Base-by-base conservation (phyloP, 1,140 invertebrate genomes). In the Zelostemma sp. region DNA sequence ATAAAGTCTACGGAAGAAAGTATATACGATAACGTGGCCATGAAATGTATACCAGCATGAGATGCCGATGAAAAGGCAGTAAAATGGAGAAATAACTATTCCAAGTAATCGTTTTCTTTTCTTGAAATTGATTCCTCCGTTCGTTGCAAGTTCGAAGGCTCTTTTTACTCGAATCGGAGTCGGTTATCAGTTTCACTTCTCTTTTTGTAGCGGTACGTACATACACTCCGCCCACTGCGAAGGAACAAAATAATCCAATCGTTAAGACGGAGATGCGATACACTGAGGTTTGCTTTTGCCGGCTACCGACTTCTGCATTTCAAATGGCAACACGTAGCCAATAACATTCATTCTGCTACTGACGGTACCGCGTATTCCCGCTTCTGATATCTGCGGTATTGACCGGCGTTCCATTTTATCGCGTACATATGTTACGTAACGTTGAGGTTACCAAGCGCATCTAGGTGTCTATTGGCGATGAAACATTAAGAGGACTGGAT, bases 61-160 rank as follows among this genome's bases (percentile, higher is more conserved):
- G 43, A 69, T 46, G 4, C 43, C 50, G 60, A 60, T 63, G 60
- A 63, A 69, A 69, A 59, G 55, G 60, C 50, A 59, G 66, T 69
- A 63, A 69, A 63, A 63, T 50, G 38, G 31, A 41, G 59, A 47
- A 63, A 57, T 58, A 47, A 60, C 59, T 46, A 59, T 63, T 69
- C 55, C 43, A 21, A 33, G 50, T 62, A 68, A 68, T 68, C 21
- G 49, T 18, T 28, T 47, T 59, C 51, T 51, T 60, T 51, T 35
- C 48, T 25, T 58, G 54, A 45, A 68, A 62, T 59, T 63, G 66
- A 68, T 59, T 63, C 59, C 19, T 45, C 28, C n/a, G n/a, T n/a
- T n/a, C 21, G 48, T 16, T 14, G 6, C 2, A 28, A 28, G n/a
- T 33, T 19, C 2, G 1, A 31, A 18, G 11, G 12, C 31, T 4